Percentiles rank a stretch among this genome's conserved stretches.
These are phyloP conservation scores for Leucophora obtusa DNA, from an alignment of 2,888 invertebrate genomes.

Conservation along the genomic window DNA sequence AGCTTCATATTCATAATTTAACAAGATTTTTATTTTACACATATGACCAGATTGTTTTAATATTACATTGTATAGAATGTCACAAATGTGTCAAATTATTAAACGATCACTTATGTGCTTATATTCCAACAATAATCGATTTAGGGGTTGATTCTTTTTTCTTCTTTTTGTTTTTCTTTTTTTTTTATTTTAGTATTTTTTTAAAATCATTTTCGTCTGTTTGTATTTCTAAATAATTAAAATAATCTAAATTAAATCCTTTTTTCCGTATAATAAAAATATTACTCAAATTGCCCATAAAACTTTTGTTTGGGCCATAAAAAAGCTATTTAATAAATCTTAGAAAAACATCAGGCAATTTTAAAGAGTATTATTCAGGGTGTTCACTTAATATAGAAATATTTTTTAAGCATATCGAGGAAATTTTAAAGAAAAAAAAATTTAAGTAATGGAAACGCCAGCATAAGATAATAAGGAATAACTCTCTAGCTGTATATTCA, in stretches of 20 bases:
- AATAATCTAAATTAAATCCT: conserved; percentile 54
- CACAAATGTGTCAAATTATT: conserved; percentile 61
- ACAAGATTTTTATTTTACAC: conserved; percentile 27
- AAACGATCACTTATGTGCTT: conserved; percentile 42
- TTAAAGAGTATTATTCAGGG: conserved; percentile 7
- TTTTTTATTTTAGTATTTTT: not conserved
- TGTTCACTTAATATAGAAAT: conserved; percentile 7
- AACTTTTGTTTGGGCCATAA: conserved; percentile 38
- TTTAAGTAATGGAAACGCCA: too few relatives aligned
- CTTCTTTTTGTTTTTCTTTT: not conserved
- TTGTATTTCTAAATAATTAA: conserved; percentile 30
- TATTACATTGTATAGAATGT: conserved; percentile 43
- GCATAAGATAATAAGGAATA: too few relatives aligned
- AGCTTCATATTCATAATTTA: not conserved
- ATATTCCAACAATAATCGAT: not conserved
- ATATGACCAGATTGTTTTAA: conserved; percentile 27
- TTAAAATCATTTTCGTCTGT: conserved; percentile 19
- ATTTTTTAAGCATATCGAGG: too few relatives aligned
- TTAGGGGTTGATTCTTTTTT: conserved; percentile 3
- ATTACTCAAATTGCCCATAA: conserved; percentile 48
- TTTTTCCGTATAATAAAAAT: conserved; percentile 38
- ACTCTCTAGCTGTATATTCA: too few relatives aligned
- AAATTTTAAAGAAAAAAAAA: too few relatives aligned
- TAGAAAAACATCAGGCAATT: conserved; percentile 1
- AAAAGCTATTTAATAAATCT: conserved; percentile 32